Percentiles rank a stretch among this genome's conserved stretches.
phyloP scores from a whole-genome alignment of 2,113 vertebrate genomes.

The Orthochromis malagaraziensis region DNA sequence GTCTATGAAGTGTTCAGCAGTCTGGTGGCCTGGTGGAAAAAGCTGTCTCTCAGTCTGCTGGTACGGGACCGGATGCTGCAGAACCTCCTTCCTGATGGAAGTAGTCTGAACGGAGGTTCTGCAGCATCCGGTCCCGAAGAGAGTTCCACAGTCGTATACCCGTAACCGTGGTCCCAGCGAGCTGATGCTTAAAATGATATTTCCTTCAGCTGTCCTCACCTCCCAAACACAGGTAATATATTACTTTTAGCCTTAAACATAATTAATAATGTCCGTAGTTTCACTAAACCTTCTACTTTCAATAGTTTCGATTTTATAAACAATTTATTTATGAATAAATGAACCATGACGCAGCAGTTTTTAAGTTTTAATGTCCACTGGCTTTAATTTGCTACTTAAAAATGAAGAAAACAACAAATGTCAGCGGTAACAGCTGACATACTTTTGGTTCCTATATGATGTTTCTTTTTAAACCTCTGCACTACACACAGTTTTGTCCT shows the following conservation, averaged over 20 bases:
- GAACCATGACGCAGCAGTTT: neutral
- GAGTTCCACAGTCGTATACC: too few species aligned
- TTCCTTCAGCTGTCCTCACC: neutral
- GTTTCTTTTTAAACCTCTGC: neutral
- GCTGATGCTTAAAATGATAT: neutral
- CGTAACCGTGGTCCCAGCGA: neutral
- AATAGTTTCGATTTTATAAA: neutral
- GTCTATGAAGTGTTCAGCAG: too few species aligned
- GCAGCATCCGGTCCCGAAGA: too few species aligned
- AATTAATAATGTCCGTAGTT: neutral
- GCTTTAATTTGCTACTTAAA: neutral
- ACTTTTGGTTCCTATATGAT: neutral
- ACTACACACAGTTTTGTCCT: neutral
- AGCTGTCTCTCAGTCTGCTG: too few species aligned
- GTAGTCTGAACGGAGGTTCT: too few species aligned
- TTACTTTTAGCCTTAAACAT: neutral
- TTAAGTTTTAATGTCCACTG: neutral
- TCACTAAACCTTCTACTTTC: neutral
- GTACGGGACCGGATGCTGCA: too few species aligned
- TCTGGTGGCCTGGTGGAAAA: accelerated
- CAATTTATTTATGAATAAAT: neutral
- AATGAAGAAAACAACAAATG: neutral
- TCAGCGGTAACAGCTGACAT: neutral
- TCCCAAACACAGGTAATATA: neutral
- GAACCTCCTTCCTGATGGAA: too few species aligned